A percentile compares a stretch with the other conserved stretches of the same genome.
These are phyloP conservation scores for Progne subis DNA, from an alignment of 2,113 vertebrate species.

Conservation along the genomic window DNA sequence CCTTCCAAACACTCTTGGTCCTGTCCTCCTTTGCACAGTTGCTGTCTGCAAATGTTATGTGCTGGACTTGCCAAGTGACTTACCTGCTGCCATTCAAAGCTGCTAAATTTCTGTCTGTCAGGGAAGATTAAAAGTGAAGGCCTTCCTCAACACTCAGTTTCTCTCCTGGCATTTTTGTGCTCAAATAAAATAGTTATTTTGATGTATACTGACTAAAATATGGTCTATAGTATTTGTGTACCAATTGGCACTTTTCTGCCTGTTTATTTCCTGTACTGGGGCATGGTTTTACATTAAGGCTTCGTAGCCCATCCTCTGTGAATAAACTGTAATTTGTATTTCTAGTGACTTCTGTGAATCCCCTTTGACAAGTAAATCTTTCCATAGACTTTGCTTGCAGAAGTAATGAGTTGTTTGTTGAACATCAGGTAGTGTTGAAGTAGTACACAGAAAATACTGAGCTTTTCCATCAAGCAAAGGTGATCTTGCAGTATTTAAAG, in stretches of 20 bases:
- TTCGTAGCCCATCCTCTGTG: not conserved
- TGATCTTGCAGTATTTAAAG: not conserved
- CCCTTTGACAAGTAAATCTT: not conserved
- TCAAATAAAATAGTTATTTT: not conserved
- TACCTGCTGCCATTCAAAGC: not conserved
- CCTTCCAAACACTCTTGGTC: not conserved
- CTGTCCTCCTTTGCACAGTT: not conserved
- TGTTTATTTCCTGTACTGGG: not conserved
- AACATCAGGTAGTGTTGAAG: not conserved
- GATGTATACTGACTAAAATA: not conserved
- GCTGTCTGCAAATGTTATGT: not conserved
- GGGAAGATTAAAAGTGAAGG: not conserved
- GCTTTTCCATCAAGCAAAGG: not conserved
- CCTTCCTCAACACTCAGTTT: not conserved
- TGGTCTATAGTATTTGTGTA: not conserved
- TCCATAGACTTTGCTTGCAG: not conserved
- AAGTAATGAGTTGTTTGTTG: not conserved
- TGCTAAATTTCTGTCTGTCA: not conserved
- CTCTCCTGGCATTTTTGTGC: not conserved
- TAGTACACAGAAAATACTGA: not conserved
- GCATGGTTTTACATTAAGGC: not conserved
- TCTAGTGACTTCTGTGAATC: not conserved
- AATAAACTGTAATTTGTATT: not conserved
- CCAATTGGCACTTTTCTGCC: not conserved
- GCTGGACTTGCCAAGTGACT: not conserved